A percentile compares a stretch with the other conserved stretches of the same genome.
Evolutionary conservation across 35 echinoderm and acorn worm genomes (phyloP).

Genomic region (Stichopus chloronotus): DNA sequence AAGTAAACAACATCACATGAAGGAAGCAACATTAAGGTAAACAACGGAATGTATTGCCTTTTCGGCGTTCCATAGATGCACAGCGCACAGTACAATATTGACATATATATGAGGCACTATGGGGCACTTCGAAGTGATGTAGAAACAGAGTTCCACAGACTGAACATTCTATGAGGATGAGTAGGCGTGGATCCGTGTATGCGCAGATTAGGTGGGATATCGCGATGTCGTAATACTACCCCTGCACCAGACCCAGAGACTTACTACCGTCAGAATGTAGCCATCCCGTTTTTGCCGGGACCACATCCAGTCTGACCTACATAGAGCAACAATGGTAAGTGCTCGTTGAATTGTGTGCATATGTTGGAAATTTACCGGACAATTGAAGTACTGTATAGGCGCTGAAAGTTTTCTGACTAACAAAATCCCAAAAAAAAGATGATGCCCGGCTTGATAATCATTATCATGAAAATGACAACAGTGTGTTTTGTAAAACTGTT

Average conservation of each 20-base stretch:
- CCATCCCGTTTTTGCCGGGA: background rate
- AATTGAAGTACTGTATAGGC: background rate
- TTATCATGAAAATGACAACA: background rate
- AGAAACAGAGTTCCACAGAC: background rate
- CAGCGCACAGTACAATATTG: too few relatives aligned
- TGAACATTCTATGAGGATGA: background rate
- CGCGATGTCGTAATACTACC: background rate
- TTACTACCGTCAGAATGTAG: slow-evolving; percentile 10
- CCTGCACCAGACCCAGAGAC: background rate
- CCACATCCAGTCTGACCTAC: background rate
- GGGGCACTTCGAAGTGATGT: background rate
- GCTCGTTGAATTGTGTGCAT: background rate
- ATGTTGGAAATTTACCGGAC: background rate
- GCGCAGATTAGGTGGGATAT: background rate
- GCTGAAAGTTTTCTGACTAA: background rate
- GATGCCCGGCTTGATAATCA: background rate
- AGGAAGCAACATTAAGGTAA: too few relatives aligned
- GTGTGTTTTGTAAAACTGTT: background rate
- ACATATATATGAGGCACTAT: too few relatives aligned
- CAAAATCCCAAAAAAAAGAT: background rate
- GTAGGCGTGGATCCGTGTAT: background rate
- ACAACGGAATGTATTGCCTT: too few relatives aligned
- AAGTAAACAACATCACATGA: too few relatives aligned
- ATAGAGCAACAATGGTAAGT: background rate
- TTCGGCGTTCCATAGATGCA: too few relatives aligned